Base-by-base conservation (phyloP, 2,797 vertebrate genomes). In the Fistularia tabacaria region DNA sequence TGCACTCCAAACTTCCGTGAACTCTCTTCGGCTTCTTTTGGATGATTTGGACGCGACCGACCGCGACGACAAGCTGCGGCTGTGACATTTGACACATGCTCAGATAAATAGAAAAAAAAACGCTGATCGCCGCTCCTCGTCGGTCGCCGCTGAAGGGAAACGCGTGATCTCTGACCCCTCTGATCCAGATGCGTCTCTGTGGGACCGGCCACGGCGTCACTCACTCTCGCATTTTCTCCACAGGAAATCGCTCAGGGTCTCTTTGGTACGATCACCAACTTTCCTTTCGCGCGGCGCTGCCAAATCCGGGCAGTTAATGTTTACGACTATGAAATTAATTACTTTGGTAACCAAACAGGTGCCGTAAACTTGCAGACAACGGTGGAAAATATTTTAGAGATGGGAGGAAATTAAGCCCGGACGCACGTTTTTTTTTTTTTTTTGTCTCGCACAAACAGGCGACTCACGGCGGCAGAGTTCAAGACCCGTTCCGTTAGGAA, bases 241-340 rank as follows among this genome's bases (percentile, higher is more conserved):
- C 85, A 89, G 90, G 89, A 92, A 90, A 81, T 81, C 71, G 75
- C 85, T 77, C 49, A 8, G 42, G 59, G 66, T 81, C 75, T 86
- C 86, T 84, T 85, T 14, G 76, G 82, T 59, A 62, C 54, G 74
- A 83, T 82, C 74, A 79, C 74, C 60, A 66, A 72, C 69, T 76
- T 85, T 87, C 81, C 85, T 85, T 84, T 83, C 79, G 67, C 66
- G 57, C 42, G 61, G 59, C 46, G 15, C 13, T 5, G 15, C 54
- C 49, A 38, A 68, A 71, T 62, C 49, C 44, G 59, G 57, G 70
- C 57, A 68, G 59, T 10, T 44, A 10, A 38, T 60, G 74, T 74
- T 71, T 69, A 78, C 10, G 9, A 57, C 56, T 12, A 13, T 43
- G 55, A 54, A 81, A 85, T 78, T 54, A 74, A 63, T 44, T 56